Evolutionary conservation across 2,888 invertebrate species (phyloP), one percentile per base, ranked within the genome.

Genomic region (Drosophila meridionalis): DNA sequence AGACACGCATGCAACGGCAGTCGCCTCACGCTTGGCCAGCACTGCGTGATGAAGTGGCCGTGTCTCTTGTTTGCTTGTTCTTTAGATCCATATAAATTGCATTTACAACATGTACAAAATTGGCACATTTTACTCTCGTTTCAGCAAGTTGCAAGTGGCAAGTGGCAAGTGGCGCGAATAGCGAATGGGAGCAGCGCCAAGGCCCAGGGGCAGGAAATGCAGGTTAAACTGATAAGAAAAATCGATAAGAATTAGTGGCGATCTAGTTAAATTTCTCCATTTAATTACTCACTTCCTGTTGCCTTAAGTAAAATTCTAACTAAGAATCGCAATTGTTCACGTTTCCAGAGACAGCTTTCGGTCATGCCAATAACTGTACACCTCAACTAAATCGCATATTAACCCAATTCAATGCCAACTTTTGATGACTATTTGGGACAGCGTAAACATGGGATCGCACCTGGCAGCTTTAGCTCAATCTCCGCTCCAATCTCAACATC

Each of bases 101-200:
- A 80, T 73, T 75, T 78, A 62, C 74, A 58, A 42, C 69, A 76
- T 56, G 50, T 50, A 67, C 64, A 53, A 66, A 89, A 87, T 87
- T 89, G 85, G 87, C 85, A 82, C 85, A 86, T 89, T 87, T 86
- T 86, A 89, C 78, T 87, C 88, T 73, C 90, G 80, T 84, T 89
- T 78, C 84, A 79, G 76, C 73, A 71, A 82, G 82, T 78, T 60
- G 65, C 60, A 26, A 40, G 60, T 20, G n/a, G 53, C 53, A 53
- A 36, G 53, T 36, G 40, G 36, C 36, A 72, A 36, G 53, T 36
- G 43, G 45, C 36, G 76, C 73, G 76, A 52, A 65, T 57, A 72
- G 67, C 79, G 64, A 84, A 84, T 75, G 83, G 87, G 84, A 84
- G 84, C 89, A 73, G 9, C 74, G 58, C 76, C 48, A 56, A 58